Conservation (phyloP, 2,888 invertebrate species). For the Phyllotreta striolata region DNA sequence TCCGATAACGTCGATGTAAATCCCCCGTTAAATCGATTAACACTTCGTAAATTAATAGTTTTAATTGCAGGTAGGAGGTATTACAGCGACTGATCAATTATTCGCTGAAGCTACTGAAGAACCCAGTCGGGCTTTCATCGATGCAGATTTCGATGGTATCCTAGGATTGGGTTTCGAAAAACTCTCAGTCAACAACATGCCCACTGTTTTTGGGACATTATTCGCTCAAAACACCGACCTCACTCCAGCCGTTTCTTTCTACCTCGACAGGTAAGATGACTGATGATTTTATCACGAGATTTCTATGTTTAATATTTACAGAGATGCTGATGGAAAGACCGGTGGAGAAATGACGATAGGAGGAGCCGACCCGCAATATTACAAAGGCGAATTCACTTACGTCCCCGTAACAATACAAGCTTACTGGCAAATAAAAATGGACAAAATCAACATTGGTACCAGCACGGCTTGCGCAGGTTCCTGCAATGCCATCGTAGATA, state of each 20-base stretch:
- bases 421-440: conserved; percentile 94
- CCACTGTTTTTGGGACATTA: conserved; percentile 89
- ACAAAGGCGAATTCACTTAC: conserved; percentile 88
- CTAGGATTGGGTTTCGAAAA: conserved; percentile 86
- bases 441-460: conserved; percentile 67
- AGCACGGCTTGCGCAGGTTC: conserved; percentile 75
- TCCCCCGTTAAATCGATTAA: conserved; percentile 6
- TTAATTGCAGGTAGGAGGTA: conserved; percentile 72
- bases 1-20: conserved; percentile 86
- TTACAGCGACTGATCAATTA: conserved; percentile 77
- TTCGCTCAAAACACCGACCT: conserved; percentile 74
- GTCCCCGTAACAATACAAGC: conserved; percentile 81
- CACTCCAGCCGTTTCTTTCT: conserved; percentile 87
- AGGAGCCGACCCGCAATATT: conserved; percentile 92
- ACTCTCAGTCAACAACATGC: conserved; percentile 86
- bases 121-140: conserved; percentile 91
- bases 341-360: conserved; percentile 93
- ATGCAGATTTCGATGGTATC: conserved; percentile 96
- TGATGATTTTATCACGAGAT: background rate
- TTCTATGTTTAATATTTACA: conserved; percentile 51
- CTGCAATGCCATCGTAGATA: conserved; percentile 94
- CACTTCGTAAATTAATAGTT: conserved; percentile 50
- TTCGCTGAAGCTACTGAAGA: conserved; percentile 93
- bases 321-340: conserved; percentile 74
- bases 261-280: conserved; percentile 73